Percentiles rank a stretch among this genome's conserved stretches.
These are phyloP conservation scores for Bombylius discolor DNA, from an alignment of 2,888 invertebrate genomes.

Conservation along the genomic window DNA sequence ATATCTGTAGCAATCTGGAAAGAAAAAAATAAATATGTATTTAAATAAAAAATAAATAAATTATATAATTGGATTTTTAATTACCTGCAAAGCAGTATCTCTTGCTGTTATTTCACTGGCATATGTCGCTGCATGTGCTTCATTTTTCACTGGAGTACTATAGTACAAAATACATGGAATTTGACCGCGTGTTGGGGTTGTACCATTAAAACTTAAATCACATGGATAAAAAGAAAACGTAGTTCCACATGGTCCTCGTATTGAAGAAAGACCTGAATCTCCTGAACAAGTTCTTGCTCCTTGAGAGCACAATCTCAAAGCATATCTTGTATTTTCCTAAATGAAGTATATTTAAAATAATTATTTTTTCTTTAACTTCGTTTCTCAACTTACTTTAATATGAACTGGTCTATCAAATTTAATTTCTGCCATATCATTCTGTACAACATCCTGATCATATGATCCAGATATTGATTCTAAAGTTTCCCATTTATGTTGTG, in stretches of 20 bases:
- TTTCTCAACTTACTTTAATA: conserved; percentile 50
- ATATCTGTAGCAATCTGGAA: conserved; percentile 60
- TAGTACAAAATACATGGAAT: conserved; percentile 80
- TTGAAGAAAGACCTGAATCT: conserved; percentile 76
- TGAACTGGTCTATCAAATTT: conserved; percentile 81
- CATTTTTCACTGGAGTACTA: conserved; percentile 32
- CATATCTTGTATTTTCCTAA: conserved; percentile 78
- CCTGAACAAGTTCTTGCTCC: conserved; percentile 91
- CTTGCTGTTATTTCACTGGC: conserved; percentile 30
- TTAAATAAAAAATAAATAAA: neutral
- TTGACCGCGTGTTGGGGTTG: conserved; percentile 87
- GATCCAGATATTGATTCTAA: conserved; percentile 71
- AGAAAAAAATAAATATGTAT: conserved; percentile 25
- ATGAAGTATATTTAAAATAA: conserved; percentile 7
- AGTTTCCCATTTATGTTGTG: conserved; percentile 71
- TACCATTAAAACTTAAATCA: conserved; percentile 91
- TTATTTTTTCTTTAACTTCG: neutral
- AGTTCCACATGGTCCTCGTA: conserved; percentile 87
- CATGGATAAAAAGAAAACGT: conserved; percentile 83
- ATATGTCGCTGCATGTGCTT: conserved; percentile 19
- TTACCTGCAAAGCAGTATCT: conserved; percentile 50
- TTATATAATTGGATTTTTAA: neutral
- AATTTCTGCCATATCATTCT: conserved; percentile 77
- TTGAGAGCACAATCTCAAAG: conserved; percentile 73
- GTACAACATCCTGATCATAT: conserved; percentile 71